phyloP scores from a whole-genome alignment of 2,797 vertebrate genomes.

The Rhinatrema bivittatum region DNA sequence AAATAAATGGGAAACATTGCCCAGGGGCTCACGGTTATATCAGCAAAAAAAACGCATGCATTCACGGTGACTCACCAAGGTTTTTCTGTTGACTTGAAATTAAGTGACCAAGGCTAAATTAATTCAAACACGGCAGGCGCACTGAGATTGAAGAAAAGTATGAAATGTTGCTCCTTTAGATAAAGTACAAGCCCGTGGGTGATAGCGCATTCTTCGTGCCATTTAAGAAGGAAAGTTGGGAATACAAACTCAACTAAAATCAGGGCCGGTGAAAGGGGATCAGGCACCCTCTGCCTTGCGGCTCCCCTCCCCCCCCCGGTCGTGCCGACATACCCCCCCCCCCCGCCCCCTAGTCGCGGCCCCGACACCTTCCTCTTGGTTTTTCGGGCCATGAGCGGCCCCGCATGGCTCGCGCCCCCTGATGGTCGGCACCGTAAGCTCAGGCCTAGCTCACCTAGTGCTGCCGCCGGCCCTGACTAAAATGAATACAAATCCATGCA shows the following conservation, averaged over 20 bases:
- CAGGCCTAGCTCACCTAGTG: no score
- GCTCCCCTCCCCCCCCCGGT: no score
- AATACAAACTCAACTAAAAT: not conserved
- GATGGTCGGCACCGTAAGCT: no score
- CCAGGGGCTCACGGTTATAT: constrained; percentile 24
- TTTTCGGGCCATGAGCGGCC: no score
- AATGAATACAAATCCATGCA: no score
- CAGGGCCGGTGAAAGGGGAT: not conserved
- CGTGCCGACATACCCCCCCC: no score
- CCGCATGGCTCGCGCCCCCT: no score
- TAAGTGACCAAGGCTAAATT: constrained; percentile 11
- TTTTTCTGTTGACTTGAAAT: constrained; percentile 23
- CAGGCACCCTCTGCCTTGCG: no score
- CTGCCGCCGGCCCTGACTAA: no score
- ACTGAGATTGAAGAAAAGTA: not conserved
- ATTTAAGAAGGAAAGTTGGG: not conserved
- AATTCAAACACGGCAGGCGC: constrained; percentile 5
- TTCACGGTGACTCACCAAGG: not conserved
- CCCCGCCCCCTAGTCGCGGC: no score
- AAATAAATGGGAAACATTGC: constrained; percentile 40
- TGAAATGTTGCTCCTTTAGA: not conserved
- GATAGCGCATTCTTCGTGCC: not conserved
- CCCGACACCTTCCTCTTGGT: no score
- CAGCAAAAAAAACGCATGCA: constrained; percentile 7
- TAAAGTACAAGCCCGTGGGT: not conserved